These are phyloP conservation scores for Amphilophus citrinellus DNA, from an alignment of 2,113 vertebrate genomes.

Conservation along the genomic window DNA sequence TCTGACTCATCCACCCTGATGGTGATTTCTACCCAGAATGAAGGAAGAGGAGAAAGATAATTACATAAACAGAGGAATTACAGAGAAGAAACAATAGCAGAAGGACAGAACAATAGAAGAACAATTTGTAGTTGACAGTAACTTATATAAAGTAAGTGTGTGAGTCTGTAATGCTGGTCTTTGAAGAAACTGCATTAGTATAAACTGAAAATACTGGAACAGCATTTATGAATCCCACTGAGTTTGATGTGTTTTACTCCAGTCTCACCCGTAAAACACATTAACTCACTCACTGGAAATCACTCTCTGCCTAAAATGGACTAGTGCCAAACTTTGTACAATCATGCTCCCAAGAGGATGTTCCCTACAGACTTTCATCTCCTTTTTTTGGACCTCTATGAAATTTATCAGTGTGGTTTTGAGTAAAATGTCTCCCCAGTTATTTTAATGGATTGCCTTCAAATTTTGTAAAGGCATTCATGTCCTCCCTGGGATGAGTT, in stretches of 20 bases:
- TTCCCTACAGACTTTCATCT: background rate
- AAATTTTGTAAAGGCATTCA: background rate
- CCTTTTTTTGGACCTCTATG: background rate
- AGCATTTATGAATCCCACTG: background rate
- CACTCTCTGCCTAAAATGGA: background rate
- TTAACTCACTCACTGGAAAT: background rate
- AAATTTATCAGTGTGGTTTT: background rate
- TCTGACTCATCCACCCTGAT: conserved; percentile 92
- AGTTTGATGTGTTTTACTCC: background rate
- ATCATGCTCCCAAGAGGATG: background rate
- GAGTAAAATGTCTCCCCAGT: background rate
- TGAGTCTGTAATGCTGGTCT: background rate
- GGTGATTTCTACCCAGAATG: conserved; percentile 85
- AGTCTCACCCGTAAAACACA: background rate
- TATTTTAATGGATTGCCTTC: conserved; percentile 6
- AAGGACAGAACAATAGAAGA: background rate
- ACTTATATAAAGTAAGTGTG: background rate
- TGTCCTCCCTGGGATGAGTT: background rate
- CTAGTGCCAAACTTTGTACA: background rate
- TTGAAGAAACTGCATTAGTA: fast-evolving
- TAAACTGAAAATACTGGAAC: background rate
- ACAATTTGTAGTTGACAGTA: background rate
- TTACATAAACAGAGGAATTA: background rate
- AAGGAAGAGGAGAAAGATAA: conserved; percentile 1
- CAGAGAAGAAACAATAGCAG: background rate